Evolutionary conservation across 1,140 invertebrate species (phyloP), one percentile per base, ranked within the genome.

Genomic region (Agrypnia vestita): DNA sequence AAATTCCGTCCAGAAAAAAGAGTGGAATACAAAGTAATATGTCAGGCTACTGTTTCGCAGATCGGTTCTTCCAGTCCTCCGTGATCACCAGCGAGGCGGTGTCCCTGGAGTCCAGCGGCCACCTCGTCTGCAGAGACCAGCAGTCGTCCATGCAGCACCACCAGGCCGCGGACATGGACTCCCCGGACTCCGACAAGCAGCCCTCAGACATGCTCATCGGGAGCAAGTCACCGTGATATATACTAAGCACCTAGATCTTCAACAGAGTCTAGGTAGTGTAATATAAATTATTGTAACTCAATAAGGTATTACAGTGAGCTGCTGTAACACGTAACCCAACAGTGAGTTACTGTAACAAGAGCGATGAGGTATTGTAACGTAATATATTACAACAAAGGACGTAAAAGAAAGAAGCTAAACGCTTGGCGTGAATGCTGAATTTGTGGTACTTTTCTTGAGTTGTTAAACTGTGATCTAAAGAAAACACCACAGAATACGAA

Each of bases 21-120:
- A 35, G 19, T 44, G 17, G 47, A 71, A 47, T 71, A 71, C 25
- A 49, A 71, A 49, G 47, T 49, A 49, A 71, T 71, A 47, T 51
- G 67, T 71, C 47, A 79, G 44, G 67, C 17, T 71, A 53, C 17
- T 71, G 44, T 82, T 79, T 83, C 84, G 17, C 83, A 90, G 89
- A 90, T 82, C 88, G 89, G 12, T 90, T 90, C 85, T 90, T 90
- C 84, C 89, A 89, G 86, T 89, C 89, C 6, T 89, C 86, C 82
- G 89, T 89, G 83, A 90, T 90, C 76, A 89, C 87, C 9, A 87
- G 88, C 13, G 89, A 90, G 74, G 84, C 85, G 55, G 85, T 86
- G 0, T 85, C 87, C 12, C 87, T 90, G 87, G 89, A 90, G 80
- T 88, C 87, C 51, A n/a, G 84, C 84, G 53, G 85, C 84, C 8